Base-by-base conservation (phyloP, 1,140 invertebrate genomes). In the Rhagoletis pomonella region DNA sequence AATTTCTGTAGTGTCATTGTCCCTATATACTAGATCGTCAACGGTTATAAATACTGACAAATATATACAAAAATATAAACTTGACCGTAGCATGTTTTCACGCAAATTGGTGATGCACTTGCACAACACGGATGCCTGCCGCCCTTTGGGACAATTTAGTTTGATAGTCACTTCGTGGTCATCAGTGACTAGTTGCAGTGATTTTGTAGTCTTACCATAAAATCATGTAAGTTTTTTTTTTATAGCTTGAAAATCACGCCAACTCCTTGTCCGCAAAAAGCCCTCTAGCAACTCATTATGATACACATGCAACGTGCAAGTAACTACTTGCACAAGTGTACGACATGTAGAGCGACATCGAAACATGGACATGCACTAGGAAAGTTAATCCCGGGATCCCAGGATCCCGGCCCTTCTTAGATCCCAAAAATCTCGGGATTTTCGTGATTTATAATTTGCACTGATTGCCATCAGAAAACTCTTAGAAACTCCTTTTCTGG, bases 291-390 rank as follows among this genome's bases (percentile, higher is more conserved):
- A 64, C 4, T 64, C 29, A 64, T 64, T 64, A 19, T 64, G n/a
- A 19, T 19, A 64, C n/a, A 64, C 62, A 19, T 64, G n/a, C 62
- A 64, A 64, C 62, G 29, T 64, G n/a, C 62, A 29, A 64, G 17
- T 64, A 64, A 64, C 62, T 64, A 64, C n/a, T 64, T 64, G 62
- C 6, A 64, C 62, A 64, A 64, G 62, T 64, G 62, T 7, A 64
- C 17, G 62, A 64, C 62, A 64, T 29, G 17, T 19, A 19, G n/a
- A 19, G 62, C n/a, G 29, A 64, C 62, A 64, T 64, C n/a, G n/a
- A n/a, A n/a, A 64, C 62, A 12, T 19, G 1, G 0, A n/a, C 6
- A 7, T 64, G 62, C 6, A 19, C 29, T 64, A 19, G 5, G n/a
- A n/a, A 17, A 64, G n/a, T 64, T 64, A 19, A 9, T 60, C n/a